phyloP scores from a whole-genome alignment of 2,888 invertebrate species.

The Nephrotoma guestfalica region DNA sequence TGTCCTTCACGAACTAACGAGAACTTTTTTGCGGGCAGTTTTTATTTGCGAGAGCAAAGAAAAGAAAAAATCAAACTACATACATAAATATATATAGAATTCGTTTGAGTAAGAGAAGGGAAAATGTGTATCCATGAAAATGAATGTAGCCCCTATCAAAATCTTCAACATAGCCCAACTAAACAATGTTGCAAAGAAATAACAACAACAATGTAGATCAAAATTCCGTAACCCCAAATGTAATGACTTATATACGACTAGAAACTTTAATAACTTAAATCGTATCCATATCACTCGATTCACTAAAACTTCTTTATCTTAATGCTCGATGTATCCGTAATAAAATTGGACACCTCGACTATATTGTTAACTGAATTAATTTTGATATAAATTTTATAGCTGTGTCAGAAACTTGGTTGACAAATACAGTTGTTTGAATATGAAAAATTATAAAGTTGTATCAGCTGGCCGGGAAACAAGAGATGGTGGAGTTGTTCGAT shows the following conservation, averaged over 20 bases:
- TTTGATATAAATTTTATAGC: neutral
- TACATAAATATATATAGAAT: no score
- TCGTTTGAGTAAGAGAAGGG: no score
- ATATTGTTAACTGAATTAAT: neutral
- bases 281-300: neutral
- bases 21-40: no score
- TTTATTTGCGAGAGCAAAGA: no score
- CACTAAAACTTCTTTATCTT: neutral
- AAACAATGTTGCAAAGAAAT: no score
- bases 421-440: neutral
- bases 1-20: no score
- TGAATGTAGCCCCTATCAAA: no score
- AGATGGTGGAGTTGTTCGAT: neutral
- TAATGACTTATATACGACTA: neutral
- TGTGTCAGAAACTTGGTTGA: neutral
- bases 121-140: no score
- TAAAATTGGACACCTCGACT: neutral
- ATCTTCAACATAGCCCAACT: no score
- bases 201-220: no score
- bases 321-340: neutral
- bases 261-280: neutral
- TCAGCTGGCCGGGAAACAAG: neutral
- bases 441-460: neutral
- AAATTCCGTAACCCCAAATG: no score
- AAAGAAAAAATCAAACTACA: no score